Conservation (phyloP, 2,113 vertebrate species). For the Sebastes fasciatus region DNA sequence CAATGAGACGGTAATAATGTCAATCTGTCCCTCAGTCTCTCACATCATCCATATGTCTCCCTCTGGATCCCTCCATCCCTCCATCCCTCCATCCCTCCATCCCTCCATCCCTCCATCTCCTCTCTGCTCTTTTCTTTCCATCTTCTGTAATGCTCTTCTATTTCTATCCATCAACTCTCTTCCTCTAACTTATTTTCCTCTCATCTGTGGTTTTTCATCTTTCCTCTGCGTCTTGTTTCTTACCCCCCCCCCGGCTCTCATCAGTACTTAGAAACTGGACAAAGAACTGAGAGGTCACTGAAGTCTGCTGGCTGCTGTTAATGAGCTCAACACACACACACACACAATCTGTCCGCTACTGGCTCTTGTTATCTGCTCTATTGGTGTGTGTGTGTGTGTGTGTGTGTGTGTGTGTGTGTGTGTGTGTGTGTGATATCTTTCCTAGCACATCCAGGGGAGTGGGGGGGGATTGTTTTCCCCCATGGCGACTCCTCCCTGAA, state of each 20-base stretch:
- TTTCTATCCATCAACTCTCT: not conserved
- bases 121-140: not conserved
- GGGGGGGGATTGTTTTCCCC: too few relatives aligned
- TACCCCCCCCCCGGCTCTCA: constrained; percentile 35
- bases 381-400: too few relatives aligned
- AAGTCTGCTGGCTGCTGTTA: constrained; percentile 62
- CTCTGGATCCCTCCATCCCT: not conserved
- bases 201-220: not conserved
- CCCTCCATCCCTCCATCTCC: not conserved
- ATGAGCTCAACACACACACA: constrained; percentile 57
- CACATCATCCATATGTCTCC: constrained; percentile 23
- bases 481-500: too few relatives aligned
- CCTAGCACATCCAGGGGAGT: too few relatives aligned
- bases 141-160: not conserved
- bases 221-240: not conserved
- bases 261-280: constrained; percentile 55
- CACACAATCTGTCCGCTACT: constrained; percentile 4
- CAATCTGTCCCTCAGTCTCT: constrained; percentile 18
- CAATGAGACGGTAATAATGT: constrained; percentile 58
- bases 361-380: constrained; percentile 42
- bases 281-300: constrained; percentile 66
- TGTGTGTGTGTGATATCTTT: too few relatives aligned
- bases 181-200: not conserved
- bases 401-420: too few relatives aligned
- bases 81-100: not conserved